These are phyloP conservation scores for Andrena praecox DNA, from an alignment of 2,888 invertebrate species.

Conservation along the genomic window DNA sequence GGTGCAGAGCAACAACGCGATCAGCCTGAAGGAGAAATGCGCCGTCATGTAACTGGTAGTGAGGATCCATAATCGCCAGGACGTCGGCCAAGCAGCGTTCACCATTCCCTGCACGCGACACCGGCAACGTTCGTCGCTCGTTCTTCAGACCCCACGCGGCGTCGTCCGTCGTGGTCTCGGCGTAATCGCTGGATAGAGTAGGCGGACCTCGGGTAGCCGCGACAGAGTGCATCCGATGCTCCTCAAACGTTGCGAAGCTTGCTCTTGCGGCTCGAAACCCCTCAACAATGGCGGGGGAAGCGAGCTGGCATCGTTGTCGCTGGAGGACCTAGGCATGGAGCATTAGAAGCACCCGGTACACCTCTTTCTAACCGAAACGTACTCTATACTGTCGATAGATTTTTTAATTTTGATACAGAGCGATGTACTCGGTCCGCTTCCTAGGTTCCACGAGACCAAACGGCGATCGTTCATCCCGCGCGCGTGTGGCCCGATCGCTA, in stretches of 20 bases:
- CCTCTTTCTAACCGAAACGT: slow-evolving; percentile 34
- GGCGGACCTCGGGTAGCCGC: slow-evolving; percentile 22
- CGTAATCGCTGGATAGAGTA: slow-evolving; percentile 9
- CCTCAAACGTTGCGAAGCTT: slow-evolving; percentile 6
- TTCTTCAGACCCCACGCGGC: slow-evolving; percentile 13
- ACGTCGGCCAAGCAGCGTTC: neutral
- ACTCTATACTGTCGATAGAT: slow-evolving; percentile 41
- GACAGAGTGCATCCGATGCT: slow-evolving; percentile 36
- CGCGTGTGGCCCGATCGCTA: slow-evolving; percentile 16
- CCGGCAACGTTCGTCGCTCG: slow-evolving; percentile 1
- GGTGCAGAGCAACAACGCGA: slow-evolving; percentile 87
- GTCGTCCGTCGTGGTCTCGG: slow-evolving; percentile 42
- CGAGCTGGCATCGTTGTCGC: neutral
- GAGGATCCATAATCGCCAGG: neutral
- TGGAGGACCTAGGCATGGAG: neutral
- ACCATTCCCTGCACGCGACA: neutral
- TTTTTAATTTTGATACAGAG: slow-evolving; percentile 60
- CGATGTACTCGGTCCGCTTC: slow-evolving; percentile 32
- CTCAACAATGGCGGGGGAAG: no score
- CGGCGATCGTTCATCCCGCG: slow-evolving; percentile 9
- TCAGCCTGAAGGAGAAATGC: slow-evolving; percentile 90
- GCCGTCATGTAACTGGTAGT: slow-evolving; percentile 86
- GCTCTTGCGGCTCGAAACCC: neutral
- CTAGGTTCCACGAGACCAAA: slow-evolving; percentile 39
- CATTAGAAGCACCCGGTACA: slow-evolving; percentile 12